These are phyloP conservation scores for Aphaenogaster floridana DNA, from an alignment of 1,140 invertebrate species.

Conservation along the genomic window DNA sequence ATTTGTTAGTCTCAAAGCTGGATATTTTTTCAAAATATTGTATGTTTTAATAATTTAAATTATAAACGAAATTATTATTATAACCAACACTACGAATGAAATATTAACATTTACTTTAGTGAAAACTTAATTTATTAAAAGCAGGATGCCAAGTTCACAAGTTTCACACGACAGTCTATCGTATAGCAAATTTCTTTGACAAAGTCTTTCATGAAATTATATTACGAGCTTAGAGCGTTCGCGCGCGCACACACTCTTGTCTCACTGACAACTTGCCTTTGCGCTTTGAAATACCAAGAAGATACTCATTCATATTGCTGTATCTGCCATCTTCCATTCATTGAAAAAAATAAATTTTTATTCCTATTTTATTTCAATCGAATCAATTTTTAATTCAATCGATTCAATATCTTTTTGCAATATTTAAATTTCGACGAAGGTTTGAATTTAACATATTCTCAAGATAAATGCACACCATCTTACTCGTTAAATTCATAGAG, in stretches of 20 bases:
- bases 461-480: not conserved
- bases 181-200: slow-evolving; percentile 44
- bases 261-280: not conserved
- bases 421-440: slow-evolving; percentile 1
- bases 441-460: not conserved
- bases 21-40: not conserved
- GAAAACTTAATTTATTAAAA: slow-evolving; percentile 14
- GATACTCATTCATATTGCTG: not conserved
- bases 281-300: slow-evolving; percentile 2
- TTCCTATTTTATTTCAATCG: slow-evolving; percentile 8
- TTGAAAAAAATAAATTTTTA: not conserved
- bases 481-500: slow-evolving; percentile 16
- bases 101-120: slow-evolving; percentile 6
- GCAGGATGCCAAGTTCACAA: not conserved
- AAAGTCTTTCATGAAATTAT: slow-evolving; percentile 22
- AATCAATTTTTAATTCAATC: slow-evolving; percentile 9
- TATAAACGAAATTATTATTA: not conserved
- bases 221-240: not conserved
- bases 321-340: not conserved
- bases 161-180: slow-evolving; percentile 16
- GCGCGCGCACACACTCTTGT: not conserved
- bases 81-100: not conserved
- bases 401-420: no score
- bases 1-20: not conserved
- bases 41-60: not conserved